phyloP scores from a whole-genome alignment of 2,113 vertebrate genomes.

The Sclerurus mexicanus region DNA sequence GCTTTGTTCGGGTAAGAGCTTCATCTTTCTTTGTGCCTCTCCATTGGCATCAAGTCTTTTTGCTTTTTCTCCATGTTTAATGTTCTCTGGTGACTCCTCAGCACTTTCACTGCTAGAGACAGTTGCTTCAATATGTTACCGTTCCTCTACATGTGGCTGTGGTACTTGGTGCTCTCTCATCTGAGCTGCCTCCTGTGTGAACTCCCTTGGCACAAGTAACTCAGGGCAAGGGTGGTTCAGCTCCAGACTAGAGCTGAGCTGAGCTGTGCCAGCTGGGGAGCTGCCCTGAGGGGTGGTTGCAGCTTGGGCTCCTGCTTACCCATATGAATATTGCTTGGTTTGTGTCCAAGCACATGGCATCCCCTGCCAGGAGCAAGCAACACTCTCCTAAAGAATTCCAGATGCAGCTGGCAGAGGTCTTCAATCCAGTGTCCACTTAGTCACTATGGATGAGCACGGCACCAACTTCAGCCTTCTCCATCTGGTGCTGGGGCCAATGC shows the following conservation, averaged over 20 bases:
- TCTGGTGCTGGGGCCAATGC: background rate
- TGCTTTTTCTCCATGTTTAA: background rate
- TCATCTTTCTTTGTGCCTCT: background rate
- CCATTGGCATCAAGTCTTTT: background rate
- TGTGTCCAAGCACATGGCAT: background rate
- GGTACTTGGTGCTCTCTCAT: background rate
- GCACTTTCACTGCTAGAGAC: background rate
- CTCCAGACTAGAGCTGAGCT: background rate
- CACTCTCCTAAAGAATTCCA: background rate
- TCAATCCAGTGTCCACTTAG: background rate
- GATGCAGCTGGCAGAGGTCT: background rate
- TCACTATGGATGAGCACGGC: background rate
- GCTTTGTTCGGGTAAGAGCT: conserved; percentile 90
- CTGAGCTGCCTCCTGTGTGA: background rate
- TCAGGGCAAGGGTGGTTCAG: background rate
- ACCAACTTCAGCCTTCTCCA: background rate
- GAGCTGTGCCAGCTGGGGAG: background rate
- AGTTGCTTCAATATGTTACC: background rate
- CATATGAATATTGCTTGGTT: background rate
- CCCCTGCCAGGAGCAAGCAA: background rate
- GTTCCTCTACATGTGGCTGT: background rate
- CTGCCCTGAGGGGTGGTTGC: background rate
- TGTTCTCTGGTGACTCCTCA: background rate
- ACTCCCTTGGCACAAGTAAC: background rate
- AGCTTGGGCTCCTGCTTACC: background rate